phyloP scores from a whole-genome alignment of 2,888 invertebrate genomes.

The Brachyptera risi region DNA sequence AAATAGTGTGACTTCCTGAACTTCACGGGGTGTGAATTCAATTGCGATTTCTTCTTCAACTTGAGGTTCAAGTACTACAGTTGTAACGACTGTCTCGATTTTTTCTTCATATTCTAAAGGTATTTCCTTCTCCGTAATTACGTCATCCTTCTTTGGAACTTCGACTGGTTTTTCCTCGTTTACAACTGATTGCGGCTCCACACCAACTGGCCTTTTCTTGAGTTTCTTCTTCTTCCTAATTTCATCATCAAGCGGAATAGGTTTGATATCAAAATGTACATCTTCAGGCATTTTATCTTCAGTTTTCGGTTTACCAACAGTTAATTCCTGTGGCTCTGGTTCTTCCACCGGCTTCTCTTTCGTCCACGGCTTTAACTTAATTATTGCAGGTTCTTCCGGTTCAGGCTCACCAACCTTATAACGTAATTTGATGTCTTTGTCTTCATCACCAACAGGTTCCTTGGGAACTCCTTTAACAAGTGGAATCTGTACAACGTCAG shows the following conservation, averaged over 20 bases:
- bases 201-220: conserved; percentile 19
- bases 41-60: conserved; percentile 38
- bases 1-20: conserved; percentile 23
- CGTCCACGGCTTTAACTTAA: conserved; percentile 39
- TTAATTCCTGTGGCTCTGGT: conserved; percentile 38
- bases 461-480: conserved; percentile 36
- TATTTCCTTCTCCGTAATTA: conserved; percentile 35
- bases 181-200: conserved; percentile 10
- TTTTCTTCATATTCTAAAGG: conserved; percentile 42
- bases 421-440: conserved; percentile 32
- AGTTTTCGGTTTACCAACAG: conserved; percentile 22
- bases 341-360: conserved; percentile 42
- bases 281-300: conserved; percentile 38
- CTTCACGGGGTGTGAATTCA: conserved; percentile 28
- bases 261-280: conserved; percentile 31
- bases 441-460: conserved; percentile 42
- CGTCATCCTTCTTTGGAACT: conserved; percentile 43
- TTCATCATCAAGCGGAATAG: conserved; percentile 24
- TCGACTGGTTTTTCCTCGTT: conserved; percentile 36
- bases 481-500: conserved; percentile 38
- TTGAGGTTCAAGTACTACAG: conserved; percentile 36
- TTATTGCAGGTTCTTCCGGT: conserved; percentile 37
- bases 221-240: conserved; percentile 30
- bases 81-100: conserved; percentile 31
- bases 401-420: conserved; percentile 43